Conservation (phyloP, 1,140 invertebrate genomes). For the Tetramorium simillimum region DNA sequence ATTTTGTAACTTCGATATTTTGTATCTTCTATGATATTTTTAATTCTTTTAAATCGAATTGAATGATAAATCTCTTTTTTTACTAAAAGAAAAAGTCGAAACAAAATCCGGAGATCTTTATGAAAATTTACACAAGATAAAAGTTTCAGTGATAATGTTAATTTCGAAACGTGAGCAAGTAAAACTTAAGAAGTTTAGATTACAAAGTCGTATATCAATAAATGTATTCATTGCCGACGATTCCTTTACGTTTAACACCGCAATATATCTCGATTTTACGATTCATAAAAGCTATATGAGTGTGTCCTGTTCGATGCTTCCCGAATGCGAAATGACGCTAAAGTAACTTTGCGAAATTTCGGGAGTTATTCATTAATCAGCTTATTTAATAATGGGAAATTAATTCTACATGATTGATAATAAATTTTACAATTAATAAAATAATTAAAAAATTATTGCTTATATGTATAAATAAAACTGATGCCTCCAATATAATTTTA, state of each 20-base stretch:
- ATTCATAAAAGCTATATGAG: background rate
- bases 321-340: background rate
- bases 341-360: background rate
- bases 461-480: background rate
- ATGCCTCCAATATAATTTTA: background rate
- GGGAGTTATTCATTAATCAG: background rate
- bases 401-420: background rate
- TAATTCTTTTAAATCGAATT: background rate
- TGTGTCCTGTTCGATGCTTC: background rate
- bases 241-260: background rate
- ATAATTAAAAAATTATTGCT: background rate
- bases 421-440: background rate
- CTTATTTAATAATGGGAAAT: background rate
- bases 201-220: slow-evolving; percentile 6
- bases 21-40: background rate
- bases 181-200: background rate
- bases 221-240: background rate
- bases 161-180: background rate
- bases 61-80: background rate
- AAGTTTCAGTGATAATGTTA: background rate
- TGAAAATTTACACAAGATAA: background rate
- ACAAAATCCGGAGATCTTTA: background rate
- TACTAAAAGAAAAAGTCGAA: background rate
- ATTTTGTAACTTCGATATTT: background rate
- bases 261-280: background rate